Conservation (phyloP, 2,797 vertebrate genomes). For the Scleropages formosus region DNA sequence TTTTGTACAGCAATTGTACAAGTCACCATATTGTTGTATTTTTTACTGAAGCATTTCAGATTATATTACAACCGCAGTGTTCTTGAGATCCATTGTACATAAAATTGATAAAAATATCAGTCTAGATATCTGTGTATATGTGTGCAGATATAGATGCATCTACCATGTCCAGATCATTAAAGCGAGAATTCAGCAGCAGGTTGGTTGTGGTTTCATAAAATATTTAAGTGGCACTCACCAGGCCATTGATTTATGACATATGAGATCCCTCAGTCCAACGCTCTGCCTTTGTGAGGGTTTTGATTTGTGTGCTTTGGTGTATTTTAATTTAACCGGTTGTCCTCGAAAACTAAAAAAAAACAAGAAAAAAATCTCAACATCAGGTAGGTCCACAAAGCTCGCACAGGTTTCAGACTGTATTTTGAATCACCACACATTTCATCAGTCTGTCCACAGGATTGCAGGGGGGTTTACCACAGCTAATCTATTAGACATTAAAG, state of each 20-base stretch:
- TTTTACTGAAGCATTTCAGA: no score
- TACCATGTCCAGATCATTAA: constrained; percentile 32
- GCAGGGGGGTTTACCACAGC: neutral
- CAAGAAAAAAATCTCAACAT: neutral
- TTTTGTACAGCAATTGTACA: no score
- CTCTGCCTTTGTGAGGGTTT: constrained; percentile 21
- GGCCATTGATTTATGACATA: constrained; percentile 36
- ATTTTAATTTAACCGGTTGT: constrained; percentile 21
- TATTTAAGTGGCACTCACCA: constrained; percentile 27
- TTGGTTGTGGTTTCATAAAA: constrained; percentile 40
- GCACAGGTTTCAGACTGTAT: neutral
- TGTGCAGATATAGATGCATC: constrained; percentile 18
- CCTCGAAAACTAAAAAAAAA: neutral
- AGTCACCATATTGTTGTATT: no score
- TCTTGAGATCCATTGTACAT: no score
- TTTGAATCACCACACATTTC: neutral
- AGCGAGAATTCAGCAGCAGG: constrained; percentile 26
- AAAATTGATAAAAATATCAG: no score
- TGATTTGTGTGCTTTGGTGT: constrained; percentile 26
- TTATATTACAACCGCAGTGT: no score
- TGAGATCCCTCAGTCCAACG: constrained; percentile 28
- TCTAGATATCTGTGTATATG: neutral
- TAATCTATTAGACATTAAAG: neutral
- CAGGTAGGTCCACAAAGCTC: neutral
- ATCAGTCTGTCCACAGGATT: neutral